phyloP scores from a whole-genome alignment of 1,140 invertebrate genomes.

The Holotrichia oblita region DNA sequence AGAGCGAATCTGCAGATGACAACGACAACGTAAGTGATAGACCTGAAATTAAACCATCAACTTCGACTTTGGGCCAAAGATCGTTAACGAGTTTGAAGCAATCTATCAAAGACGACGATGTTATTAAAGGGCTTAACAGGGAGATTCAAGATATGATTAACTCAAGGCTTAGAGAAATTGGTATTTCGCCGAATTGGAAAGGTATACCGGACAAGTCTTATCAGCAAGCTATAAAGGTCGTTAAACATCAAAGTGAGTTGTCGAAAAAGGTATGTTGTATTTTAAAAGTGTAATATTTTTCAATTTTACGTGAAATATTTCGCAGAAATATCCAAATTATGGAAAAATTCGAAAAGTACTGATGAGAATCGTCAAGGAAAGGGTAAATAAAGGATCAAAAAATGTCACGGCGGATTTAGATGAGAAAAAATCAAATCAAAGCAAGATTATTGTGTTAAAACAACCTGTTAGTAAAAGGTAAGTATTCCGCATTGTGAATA shows the following conservation, averaged over 20 bases:
- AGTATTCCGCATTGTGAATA: too few relatives aligned
- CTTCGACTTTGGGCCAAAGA: slow-evolving; percentile 42
- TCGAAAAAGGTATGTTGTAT: slow-evolving; percentile 50
- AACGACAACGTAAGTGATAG: neutral
- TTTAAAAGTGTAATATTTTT: neutral
- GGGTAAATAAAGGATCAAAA: slow-evolving; percentile 40
- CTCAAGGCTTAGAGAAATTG: slow-evolving; percentile 52
- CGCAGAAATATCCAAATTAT: slow-evolving; percentile 45
- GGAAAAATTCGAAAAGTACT: slow-evolving; percentile 44
- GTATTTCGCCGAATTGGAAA: slow-evolving; percentile 56
- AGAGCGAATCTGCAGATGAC: slow-evolving; percentile 20
- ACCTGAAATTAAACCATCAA: slow-evolving; percentile 34
- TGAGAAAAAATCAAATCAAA: neutral
- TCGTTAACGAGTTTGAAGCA: slow-evolving; percentile 44
- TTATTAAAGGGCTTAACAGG: slow-evolving; percentile 47
- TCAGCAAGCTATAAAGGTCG: slow-evolving; percentile 53
- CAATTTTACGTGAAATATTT: neutral
- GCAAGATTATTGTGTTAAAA: neutral
- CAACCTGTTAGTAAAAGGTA: neutral
- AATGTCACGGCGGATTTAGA: neutral
- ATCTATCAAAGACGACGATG: slow-evolving; percentile 43
- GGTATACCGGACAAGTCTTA: slow-evolving; percentile 54
- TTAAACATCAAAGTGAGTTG: slow-evolving; percentile 55
- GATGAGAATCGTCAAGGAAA: slow-evolving; percentile 44
- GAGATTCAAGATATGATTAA: slow-evolving; percentile 50